Evolutionary conservation across 2,113 vertebrate species (phyloP), one percentile per base, ranked within the genome.

Genomic region (Callionymus lyra): DNA sequence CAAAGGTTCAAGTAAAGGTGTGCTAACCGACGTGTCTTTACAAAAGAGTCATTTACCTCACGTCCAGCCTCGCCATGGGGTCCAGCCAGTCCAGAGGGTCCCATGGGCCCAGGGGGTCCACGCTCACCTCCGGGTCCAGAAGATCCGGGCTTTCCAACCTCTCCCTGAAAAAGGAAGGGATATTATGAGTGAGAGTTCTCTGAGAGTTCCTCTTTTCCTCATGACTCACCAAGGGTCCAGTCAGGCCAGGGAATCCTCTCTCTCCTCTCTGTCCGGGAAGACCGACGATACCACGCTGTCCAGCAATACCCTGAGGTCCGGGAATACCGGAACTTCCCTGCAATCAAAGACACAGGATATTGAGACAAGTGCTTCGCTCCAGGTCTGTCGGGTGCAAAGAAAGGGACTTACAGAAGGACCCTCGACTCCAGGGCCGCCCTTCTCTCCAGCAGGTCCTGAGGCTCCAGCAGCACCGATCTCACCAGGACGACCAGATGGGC

Each of bases 51-150:
- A 47, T 0, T 2, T 64, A 95, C 94, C 87, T 98, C 94, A 53
- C 94, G 94, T 83, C 94, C 95, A 69, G 92, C 33, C 89, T 98
- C 94, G 56, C 94, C 94, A 35, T 91, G 77, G 72, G 94, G 81
- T 73, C 93, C 94, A 54, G 87, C 89, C 62, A 93, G 62, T 48
- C 95, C 95, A 52, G 91, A 77, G 59, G 94, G 92, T 61, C 94
- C 94, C 82, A 82, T 84, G 71, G 94, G 92, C 56, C 94, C 94
- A 2, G 90, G 85, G 56, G 94, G 93, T 75, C 94, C 94, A 3
- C 93, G 93, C 65, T 98, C 94, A 2, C 94, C 94, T 2, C 65
- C 37, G 3, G 89, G 47, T n/a, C 94, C 94, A 27, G 68, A 59
- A 63, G 89, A 56, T 77, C 94, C 94, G 59, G 87, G 87, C 58